These are phyloP conservation scores for Calliopsis andreniformis DNA, from an alignment of 1,140 invertebrate genomes.

Conservation along the genomic window DNA sequence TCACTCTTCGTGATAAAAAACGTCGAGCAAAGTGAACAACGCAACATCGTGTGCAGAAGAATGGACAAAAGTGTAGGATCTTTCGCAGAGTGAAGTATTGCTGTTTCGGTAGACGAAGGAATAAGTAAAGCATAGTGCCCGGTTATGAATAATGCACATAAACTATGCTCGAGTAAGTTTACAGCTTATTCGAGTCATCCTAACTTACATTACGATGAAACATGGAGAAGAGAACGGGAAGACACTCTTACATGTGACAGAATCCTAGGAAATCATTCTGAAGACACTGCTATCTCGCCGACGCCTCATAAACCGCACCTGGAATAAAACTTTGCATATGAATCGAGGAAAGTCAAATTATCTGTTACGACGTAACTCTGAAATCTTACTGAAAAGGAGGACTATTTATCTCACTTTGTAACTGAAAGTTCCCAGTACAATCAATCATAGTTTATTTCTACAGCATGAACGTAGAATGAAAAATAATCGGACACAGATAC, in stretches of 20 bases:
- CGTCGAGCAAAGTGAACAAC: too few species aligned
- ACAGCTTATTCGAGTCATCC: conserved; percentile 4
- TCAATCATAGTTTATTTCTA: too few species aligned
- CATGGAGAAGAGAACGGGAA: neutral
- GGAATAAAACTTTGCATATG: neutral
- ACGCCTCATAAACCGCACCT: too few species aligned
- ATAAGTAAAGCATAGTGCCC: conserved; percentile 15
- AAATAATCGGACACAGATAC: too few species aligned
- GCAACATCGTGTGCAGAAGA: neutral
- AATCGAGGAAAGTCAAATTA: neutral
- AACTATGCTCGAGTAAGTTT: conserved; percentile 19
- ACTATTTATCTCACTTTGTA: too few species aligned
- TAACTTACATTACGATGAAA: neutral
- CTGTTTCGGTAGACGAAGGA: neutral
- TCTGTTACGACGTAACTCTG: neutral
- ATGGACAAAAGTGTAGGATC: neutral
- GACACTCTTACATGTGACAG: neutral
- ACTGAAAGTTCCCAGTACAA: too few species aligned
- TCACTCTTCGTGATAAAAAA: neutral
- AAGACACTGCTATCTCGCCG: neutral
- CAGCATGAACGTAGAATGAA: too few species aligned
- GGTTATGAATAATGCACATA: conserved; percentile 42
- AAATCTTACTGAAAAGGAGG: too few species aligned
- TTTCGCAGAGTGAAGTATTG: neutral
- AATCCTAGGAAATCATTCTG: neutral